Conservation (phyloP, 2,888 invertebrate species). For the Tenodera sinensis region DNA sequence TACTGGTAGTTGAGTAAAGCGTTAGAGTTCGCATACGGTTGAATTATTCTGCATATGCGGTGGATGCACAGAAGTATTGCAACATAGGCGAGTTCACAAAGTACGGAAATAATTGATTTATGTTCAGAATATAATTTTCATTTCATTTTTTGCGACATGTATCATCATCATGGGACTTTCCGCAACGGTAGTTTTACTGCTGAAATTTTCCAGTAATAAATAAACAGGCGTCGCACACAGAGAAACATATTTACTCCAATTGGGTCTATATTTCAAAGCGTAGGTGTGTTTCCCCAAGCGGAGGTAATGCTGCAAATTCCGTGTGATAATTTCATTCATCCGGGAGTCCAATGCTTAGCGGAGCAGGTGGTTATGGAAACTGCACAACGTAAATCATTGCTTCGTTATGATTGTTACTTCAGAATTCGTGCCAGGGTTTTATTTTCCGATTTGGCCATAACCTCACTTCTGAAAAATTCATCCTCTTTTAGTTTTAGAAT, state of each 20-base stretch:
- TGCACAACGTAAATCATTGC: background rate
- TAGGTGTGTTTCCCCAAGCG: background rate
- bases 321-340: background rate
- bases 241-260: background rate
- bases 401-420: background rate
- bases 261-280: background rate
- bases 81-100: no score
- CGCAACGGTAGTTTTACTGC: background rate
- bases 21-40: no score
- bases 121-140: no score
- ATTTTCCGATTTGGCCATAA: background rate
- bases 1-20: no score
- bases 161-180: background rate
- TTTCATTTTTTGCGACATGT: background rate
- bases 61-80: no score
- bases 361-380: background rate
- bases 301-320: background rate
- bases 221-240: background rate
- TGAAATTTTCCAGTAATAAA: background rate
- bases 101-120: no score
- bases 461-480: background rate
- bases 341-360: background rate
- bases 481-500: background rate
- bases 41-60: no score
- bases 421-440: background rate